phyloP scores from a whole-genome alignment of 2,888 invertebrate species.

The Amiota mariae region DNA sequence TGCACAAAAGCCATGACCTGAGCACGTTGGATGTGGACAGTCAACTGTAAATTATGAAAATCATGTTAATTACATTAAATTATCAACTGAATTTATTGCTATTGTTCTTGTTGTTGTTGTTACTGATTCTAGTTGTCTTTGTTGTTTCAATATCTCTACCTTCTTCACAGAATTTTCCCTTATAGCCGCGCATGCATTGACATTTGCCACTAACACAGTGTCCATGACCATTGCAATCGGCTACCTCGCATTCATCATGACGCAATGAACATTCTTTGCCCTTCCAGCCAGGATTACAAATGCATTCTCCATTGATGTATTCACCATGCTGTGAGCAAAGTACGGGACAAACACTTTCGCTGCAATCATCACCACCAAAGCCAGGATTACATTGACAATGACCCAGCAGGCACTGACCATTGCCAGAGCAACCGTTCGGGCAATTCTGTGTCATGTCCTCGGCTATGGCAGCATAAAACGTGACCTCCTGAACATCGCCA shows the following conservation, averaged over 20 bases:
- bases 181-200: slow-evolving; percentile 93
- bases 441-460: slow-evolving; percentile 96
- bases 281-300: slow-evolving; percentile 98
- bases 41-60: slow-evolving; percentile 77
- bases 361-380: slow-evolving; percentile 96
- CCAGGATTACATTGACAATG: slow-evolving; percentile 97
- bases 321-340: slow-evolving; percentile 97
- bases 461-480: slow-evolving; percentile 87
- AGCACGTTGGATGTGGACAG: slow-evolving; percentile 95
- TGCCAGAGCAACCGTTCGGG: slow-evolving; percentile 95
- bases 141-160: slow-evolving; percentile 74
- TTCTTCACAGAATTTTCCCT: slow-evolving; percentile 94
- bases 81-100: not conserved
- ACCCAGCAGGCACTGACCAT: slow-evolving; percentile 95
- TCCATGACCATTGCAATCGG: slow-evolving; percentile 96
- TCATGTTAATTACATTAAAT: slow-evolving; percentile 1
- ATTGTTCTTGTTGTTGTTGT: not conserved
- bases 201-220: slow-evolving; percentile 97
- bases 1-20: slow-evolving; percentile 94
- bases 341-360: slow-evolving; percentile 98
- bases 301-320: slow-evolving; percentile 96
- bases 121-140: not conserved
- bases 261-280: slow-evolving; percentile 96
- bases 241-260: slow-evolving; percentile 96
- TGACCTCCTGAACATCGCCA: slow-evolving; percentile 90